phyloP scores from a whole-genome alignment of 2,113 vertebrate species.

The Stercorarius parasiticus region DNA sequence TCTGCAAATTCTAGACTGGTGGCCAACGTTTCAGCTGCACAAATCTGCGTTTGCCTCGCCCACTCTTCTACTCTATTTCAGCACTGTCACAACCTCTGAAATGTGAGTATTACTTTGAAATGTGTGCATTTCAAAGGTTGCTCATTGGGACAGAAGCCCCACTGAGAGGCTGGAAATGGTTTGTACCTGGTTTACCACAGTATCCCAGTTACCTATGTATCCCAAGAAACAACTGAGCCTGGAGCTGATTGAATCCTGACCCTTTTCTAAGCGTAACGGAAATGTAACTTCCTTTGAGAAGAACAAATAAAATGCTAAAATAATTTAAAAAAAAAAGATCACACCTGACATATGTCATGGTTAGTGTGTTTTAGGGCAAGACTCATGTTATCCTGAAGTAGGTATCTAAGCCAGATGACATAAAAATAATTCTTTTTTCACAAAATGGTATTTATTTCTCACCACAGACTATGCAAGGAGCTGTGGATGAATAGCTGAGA shows the following conservation, averaged over 20 bases:
- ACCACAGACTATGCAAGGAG: neutral
- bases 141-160: neutral
- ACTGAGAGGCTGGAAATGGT: neutral
- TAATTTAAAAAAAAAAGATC: neutral
- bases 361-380: neutral
- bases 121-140: neutral
- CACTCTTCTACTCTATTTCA: neutral
- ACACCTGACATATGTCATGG: neutral
- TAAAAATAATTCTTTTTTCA: neutral
- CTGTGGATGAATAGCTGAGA: neutral
- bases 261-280: neutral
- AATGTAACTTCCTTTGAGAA: neutral
- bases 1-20: neutral
- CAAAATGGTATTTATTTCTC: neutral
- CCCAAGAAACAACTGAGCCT: neutral
- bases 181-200: neutral
- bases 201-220: neutral
- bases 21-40: neutral
- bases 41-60: neutral
- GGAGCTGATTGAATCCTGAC: neutral
- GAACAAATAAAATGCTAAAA: neutral
- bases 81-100: neutral
- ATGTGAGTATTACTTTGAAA: neutral
- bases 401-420: neutral
- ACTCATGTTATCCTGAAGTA: neutral